phyloP scores from a whole-genome alignment of 2,113 vertebrate genomes.

The Sakesphorus luctuosus region DNA sequence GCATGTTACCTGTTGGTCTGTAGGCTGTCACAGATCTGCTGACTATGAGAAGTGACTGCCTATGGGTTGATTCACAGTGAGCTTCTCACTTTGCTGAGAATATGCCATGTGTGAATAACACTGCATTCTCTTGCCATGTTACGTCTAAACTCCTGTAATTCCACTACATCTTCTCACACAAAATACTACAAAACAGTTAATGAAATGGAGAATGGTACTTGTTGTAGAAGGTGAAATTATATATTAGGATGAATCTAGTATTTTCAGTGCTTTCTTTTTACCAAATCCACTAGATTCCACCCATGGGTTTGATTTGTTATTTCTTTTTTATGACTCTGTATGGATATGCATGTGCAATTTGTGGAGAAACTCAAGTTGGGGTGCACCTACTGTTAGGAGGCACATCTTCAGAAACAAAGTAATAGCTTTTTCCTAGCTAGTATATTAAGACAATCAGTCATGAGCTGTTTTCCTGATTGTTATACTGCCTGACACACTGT shows the following conservation, averaged over 20 bases:
- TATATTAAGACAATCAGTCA: background rate
- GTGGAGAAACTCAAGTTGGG: background rate
- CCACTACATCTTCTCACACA: background rate
- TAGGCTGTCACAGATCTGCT: conserved; percentile 1
- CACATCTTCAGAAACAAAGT: background rate
- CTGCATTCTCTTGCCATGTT: conserved; percentile 5
- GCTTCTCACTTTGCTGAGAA: conserved; percentile 43
- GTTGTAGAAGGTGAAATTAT: background rate
- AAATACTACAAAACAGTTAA: conserved; percentile 28
- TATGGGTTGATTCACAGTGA: conserved; percentile 24
- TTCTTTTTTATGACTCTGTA: background rate
- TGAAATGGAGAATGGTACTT: background rate
- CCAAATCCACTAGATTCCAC: background rate
- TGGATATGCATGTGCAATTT: background rate
- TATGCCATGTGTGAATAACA: conserved; percentile 47
- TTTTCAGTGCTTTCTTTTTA: background rate
- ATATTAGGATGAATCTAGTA: background rate
- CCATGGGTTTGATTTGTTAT: background rate
- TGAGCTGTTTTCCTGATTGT: background rate
- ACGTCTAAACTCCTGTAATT: conserved; percentile 1
- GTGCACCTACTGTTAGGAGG: background rate
- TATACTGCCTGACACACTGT: background rate
- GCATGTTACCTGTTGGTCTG: background rate
- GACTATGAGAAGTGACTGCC: conserved; percentile 1
- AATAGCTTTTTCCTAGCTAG: background rate